Conservation (phyloP, 2,888 invertebrate genomes). For the Nesidiocoris tenuis region DNA sequence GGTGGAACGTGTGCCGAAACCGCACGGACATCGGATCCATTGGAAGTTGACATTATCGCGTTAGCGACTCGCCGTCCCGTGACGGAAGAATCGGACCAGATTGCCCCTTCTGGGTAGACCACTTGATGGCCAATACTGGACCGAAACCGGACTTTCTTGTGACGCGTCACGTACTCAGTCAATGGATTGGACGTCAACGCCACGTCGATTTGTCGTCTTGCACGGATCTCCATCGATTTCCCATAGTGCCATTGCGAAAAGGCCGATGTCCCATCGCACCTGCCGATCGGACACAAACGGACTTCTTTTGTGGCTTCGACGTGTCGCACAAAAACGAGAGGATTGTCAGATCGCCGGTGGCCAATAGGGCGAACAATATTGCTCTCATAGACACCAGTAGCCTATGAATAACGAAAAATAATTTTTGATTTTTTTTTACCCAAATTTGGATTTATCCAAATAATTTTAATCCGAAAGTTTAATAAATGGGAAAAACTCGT, state of each 20-base stretch:
- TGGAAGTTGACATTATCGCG: constrained; percentile 42
- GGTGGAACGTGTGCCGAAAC: constrained; percentile 29
- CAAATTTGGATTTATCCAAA: too few relatives aligned
- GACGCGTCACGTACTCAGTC: constrained; percentile 26
- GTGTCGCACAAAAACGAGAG: neutral
- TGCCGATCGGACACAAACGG: neutral
- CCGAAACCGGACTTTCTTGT: neutral
- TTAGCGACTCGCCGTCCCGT: constrained; percentile 27
- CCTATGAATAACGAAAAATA: too few relatives aligned
- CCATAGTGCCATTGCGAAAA: constrained; percentile 24
- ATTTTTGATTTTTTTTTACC: too few relatives aligned
- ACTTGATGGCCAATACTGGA: neutral
- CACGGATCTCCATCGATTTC: constrained; percentile 35
- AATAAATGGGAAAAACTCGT: too few relatives aligned
- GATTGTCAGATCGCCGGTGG: too few relatives aligned
- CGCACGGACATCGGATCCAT: constrained; percentile 27
- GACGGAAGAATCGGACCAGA: constrained; percentile 2
- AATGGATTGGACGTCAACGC: constrained; percentile 19
- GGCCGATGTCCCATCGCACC: constrained; percentile 30
- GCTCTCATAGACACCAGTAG: too few relatives aligned
- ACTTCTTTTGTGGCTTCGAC: neutral
- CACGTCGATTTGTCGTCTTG: constrained; percentile 34
- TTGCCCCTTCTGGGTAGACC: neutral
- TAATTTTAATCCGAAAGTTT: too few relatives aligned
- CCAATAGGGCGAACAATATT: too few relatives aligned